Evolutionary conservation across 23 tunicate genomes (phyloP), one percentile per base, ranked within the genome.

Genomic region (Halocynthia roretzi): DNA sequence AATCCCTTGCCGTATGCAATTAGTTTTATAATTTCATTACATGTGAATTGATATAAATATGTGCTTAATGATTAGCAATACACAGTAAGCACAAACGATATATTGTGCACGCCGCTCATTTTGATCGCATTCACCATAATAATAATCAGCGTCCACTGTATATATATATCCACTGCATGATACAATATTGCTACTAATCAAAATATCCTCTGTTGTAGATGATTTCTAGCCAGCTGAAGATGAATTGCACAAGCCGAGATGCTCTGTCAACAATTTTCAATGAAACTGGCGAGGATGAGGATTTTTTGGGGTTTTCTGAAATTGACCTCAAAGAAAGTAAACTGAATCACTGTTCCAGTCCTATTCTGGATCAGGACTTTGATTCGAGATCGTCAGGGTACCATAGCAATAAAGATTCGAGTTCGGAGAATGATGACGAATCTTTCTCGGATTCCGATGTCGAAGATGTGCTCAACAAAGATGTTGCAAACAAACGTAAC

Each of bases 271-370:
- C 44, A 31, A 73, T 82, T 51, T 83, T 83, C 67, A 67, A 76
- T 67, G 82, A 83, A 67, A 76, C 87, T 54, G 82, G 67, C 1
- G 87, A 83, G 14, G 74, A 80, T 20, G 87, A 68, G 17, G 87
- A 83, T 19, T 83, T 83, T 50, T 62, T 76, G 15, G 87, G 87
- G 22, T 76, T 67, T 76, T 73, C 66, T 8, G 67, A 53, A 14
- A 14, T 64, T 18, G 78, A 74, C 19, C 21, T 74, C 21, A 0
- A 18, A 8, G 17, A 6, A 7, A 53, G 8, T 52, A 52, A 53
- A 56, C 18, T 56, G 18, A 31, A 31, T 31, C 56, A 22, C 1
- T 10, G 8, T 15, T 50, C 60, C 9, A 18, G 56, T 19, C 21
- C 78, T 53, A 64, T 74, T 1, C 18, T 54, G 18, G 56, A 54